Conservation (phyloP, 2,797 vertebrate species). For the Natrix natrix region DNA sequence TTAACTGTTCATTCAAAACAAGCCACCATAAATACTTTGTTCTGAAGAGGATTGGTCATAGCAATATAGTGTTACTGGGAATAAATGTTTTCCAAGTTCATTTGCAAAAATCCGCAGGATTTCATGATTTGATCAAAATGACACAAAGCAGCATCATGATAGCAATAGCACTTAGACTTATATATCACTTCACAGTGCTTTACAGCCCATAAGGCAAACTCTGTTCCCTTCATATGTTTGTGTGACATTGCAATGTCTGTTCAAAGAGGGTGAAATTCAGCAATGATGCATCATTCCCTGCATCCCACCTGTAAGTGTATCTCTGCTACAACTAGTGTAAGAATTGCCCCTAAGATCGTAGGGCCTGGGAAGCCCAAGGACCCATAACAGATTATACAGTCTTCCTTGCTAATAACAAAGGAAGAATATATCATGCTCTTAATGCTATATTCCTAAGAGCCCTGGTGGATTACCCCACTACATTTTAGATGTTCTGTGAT, state of each 20-base stretch:
- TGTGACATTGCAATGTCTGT: background rate
- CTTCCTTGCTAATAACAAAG: background rate
- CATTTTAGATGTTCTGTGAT: background rate
- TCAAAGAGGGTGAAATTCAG: background rate
- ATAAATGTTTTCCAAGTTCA: background rate
- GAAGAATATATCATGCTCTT: background rate
- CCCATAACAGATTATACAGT: background rate
- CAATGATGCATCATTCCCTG: background rate
- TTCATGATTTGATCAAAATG: background rate
- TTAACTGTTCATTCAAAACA: background rate
- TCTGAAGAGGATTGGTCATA: background rate
- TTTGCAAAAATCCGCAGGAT: background rate
- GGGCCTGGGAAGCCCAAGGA: background rate
- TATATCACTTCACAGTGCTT: background rate
- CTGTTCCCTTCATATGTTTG: background rate
- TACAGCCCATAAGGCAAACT: background rate
- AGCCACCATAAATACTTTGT: background rate
- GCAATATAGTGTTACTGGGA: background rate
- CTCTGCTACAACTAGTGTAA: background rate
- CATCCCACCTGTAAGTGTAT: background rate
- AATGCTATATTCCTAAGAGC: background rate
- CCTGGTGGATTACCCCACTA: background rate
- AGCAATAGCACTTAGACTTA: no score
- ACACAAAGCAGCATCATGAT: background rate
- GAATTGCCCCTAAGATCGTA: background rate